A percentile compares a stretch with the other conserved stretches of the same genome.
phyloP scores from a whole-genome alignment of 2,797 vertebrate genomes.

The Zenarchopterus dispar region DNA sequence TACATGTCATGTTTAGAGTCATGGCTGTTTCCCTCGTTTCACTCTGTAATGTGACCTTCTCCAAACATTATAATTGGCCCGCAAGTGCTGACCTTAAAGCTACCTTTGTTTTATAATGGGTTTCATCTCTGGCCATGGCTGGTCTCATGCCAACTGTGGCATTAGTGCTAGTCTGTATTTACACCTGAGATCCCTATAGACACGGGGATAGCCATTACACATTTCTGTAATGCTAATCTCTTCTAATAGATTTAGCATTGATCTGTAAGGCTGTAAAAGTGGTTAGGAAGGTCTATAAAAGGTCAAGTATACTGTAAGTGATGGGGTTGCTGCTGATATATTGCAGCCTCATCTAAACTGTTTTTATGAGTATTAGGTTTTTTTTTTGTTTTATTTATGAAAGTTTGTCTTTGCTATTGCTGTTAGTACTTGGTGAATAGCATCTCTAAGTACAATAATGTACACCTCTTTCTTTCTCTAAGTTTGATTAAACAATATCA shows the following conservation, averaged over 20 bases:
- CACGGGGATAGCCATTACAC: conserved; percentile 59
- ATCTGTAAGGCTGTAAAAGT: conserved; percentile 63
- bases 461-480: too few relatives aligned
- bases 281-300: conserved; percentile 52
- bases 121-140: conserved; percentile 40
- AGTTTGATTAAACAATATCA: neutral
- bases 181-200: conserved; percentile 64
- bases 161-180: conserved; percentile 68
- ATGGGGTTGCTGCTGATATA: neutral
- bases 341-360: conserved; percentile 9
- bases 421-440: neutral
- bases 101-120: conserved; percentile 60
- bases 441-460: too few relatives aligned
- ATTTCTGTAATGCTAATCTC: conserved; percentile 65
- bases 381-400: too few relatives aligned
- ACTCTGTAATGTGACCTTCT: conserved; percentile 49
- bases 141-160: conserved; percentile 46
- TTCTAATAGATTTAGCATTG: conserved; percentile 71
- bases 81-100: conserved; percentile 60
- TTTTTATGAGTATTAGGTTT: neutral
- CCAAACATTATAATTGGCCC: conserved; percentile 46
- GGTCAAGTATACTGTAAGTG: conserved; percentile 4
- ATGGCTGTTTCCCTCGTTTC: conserved; percentile 16
- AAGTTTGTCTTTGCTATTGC: conserved; percentile 2
- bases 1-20: conserved; percentile 15